A percentile compares a stretch with the other conserved stretches of the same genome.
phyloP scores from a whole-genome alignment of 37 sponge, comb jelly and placozoan species.

The Ianthella basta region DNA sequence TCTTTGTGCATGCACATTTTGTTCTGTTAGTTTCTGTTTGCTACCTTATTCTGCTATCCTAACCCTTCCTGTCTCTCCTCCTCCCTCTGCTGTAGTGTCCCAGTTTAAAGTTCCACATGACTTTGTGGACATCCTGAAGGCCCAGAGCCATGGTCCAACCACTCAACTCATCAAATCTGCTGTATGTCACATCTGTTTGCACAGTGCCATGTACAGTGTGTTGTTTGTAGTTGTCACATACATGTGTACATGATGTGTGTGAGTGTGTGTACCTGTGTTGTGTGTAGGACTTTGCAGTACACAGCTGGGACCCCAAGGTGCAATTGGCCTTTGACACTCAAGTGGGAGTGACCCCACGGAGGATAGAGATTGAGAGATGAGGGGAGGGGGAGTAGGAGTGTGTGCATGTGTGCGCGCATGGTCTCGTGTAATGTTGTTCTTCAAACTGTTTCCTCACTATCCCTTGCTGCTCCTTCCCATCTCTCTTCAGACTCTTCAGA shows the following conservation, averaged over 20 bases:
- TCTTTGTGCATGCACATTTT: background rate
- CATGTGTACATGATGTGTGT: background rate
- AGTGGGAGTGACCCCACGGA: constrained; percentile 87
- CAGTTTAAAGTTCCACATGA: constrained; percentile 84
- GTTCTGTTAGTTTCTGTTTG: too few relatives aligned
- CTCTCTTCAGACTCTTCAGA: too few relatives aligned
- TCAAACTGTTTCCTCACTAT: background rate
- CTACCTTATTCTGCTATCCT: too few relatives aligned
- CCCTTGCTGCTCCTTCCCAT: background rate
- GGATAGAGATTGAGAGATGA: constrained; percentile 88
- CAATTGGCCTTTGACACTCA: constrained; percentile 88
- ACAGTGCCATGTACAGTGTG: background rate
- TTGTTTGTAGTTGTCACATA: background rate
- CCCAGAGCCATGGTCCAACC: constrained; percentile 88
- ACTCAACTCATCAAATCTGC: constrained; percentile 67
- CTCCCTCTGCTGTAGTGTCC: constrained; percentile 58
- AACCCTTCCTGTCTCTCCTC: too few relatives aligned
- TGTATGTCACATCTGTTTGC: constrained; percentile 22
- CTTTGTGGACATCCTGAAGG: constrained; percentile 60
- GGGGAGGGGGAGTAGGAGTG: constrained; percentile 23
- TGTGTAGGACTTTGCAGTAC: constrained; percentile 70
- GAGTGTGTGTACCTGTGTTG: too few relatives aligned
- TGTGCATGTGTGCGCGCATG: background rate
- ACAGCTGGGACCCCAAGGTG: constrained; percentile 93
- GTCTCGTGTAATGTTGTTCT: background rate